A percentile compares a stretch with the other conserved stretches of the same genome.
Evolutionary conservation across 2,113 vertebrate species (phyloP).

Genomic region (Enhydra lutris): DNA sequence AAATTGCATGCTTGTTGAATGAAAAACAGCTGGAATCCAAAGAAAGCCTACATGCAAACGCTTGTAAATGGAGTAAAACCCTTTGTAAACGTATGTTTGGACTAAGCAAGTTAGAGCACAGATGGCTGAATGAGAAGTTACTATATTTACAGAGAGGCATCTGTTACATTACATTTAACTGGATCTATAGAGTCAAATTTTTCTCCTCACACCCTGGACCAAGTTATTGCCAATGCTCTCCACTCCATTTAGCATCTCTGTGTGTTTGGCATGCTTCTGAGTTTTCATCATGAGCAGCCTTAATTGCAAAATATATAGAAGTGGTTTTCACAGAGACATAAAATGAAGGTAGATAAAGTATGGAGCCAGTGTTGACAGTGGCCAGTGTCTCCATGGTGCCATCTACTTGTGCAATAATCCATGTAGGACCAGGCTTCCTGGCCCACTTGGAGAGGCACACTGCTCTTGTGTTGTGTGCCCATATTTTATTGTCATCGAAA

Average conservation of each 20-base stretch:
- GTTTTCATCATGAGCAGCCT: neutral
- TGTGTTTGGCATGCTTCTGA: neutral
- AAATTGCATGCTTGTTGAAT: neutral
- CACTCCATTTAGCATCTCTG: neutral
- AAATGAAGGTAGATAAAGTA: neutral
- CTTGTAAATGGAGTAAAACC: neutral
- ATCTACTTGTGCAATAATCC: neutral
- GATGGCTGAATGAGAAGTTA: conserved; percentile 35
- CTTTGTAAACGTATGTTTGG: conserved; percentile 5
- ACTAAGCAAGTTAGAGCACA: conserved; percentile 18
- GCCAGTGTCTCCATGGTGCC: neutral
- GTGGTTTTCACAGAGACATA: neutral
- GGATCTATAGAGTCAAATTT: neutral
- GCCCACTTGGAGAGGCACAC: neutral
- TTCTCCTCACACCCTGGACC: neutral
- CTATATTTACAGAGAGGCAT: neutral
- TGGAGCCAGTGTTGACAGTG: neutral
- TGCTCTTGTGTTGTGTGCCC: neutral
- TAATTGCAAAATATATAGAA: neutral
- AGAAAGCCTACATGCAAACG: neutral
- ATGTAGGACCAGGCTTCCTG: neutral
- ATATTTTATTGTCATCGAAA: neutral
- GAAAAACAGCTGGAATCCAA: neutral
- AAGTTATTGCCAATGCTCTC: neutral
- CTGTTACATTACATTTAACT: conserved; percentile 10